Base-by-base conservation (phyloP, 2,797 vertebrate species). In the Selene dorsalis region DNA sequence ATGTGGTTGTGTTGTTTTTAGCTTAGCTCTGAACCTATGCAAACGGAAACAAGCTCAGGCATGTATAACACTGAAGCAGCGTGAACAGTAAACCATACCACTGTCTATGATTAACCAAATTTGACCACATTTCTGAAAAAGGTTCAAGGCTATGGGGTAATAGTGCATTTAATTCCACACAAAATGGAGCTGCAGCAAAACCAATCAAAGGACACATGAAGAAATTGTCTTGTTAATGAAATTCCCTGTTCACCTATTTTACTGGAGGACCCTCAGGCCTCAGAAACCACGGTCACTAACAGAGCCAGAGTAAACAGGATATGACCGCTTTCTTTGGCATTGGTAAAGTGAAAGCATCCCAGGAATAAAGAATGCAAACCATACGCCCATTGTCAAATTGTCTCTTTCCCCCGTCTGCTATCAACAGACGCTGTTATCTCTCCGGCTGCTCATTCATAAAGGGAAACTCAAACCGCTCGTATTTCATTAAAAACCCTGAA, bases 251-350 rank as follows among this genome's bases (percentile, higher is more conserved):
- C 63, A 76, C 72, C 75, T 63, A 71, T 66, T 83, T 74, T 60
- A 41, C n/a, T 77, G 68, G 70, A 77, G 47, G 63, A 50, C 69
- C 76, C 17, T 68, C 24, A 4, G 61, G 35, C 24, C 24, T 58
- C 39, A 63, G 17, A 87, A 74, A 79, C 69, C 79, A 77, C 56
- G 62, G 72, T 67, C 75, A 80, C 61, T 57, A 48, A 70, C 20
- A 3, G 17, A 74, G 73, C 76, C 76, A 80, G 69, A 45, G 75
- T 84, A 89, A 90, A 91, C 85, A 86, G 87, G 89, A 88, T 85
- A 79, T 64, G 76, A 86, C 52, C 38, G 53, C 70, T 84, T 80
- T 84, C 78, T 90, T 86, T 85, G 82, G 83, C 67, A 81, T 81
- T 20, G 41, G 75, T 65, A 63, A 86, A 83, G 65, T 47, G 56